Evolutionary conservation across 2,113 vertebrate genomes (phyloP).

Genomic region (Mohoua ochrocephala): DNA sequence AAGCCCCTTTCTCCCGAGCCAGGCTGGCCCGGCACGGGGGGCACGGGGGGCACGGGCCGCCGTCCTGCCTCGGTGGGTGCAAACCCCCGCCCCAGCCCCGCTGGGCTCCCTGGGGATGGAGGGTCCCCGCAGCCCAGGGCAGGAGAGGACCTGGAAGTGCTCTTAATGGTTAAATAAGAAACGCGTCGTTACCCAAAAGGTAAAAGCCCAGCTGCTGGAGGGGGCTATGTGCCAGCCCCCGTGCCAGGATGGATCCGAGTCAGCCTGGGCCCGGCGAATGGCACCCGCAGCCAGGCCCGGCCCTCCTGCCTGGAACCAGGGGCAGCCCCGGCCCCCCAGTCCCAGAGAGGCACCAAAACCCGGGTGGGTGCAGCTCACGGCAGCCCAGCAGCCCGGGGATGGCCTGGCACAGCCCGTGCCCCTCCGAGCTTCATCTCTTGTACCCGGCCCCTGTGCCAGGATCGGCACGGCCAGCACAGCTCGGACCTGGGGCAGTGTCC

Average conservation of each 20-base stretch:
- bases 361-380: rapidly evolving
- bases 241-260: rapidly evolving
- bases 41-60: neutral
- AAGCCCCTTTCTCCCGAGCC: conserved; percentile 90
- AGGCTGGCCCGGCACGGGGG: neutral
- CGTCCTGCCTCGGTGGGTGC: neutral
- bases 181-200: neutral
- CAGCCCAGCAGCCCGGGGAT: neutral
- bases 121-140: neutral
- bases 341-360: neutral
- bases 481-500: rapidly evolving
- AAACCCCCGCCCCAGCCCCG: neutral
- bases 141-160: neutral
- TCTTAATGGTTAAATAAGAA: conserved; percentile 30
- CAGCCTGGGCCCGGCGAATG: neutral
- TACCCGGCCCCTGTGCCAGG: rapidly evolving
- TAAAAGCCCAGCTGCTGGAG: neutral
- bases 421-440: rapidly evolving
- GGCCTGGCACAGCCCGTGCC: neutral
- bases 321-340: neutral
- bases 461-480: rapidly evolving
- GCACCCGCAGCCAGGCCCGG: neutral
- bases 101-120: neutral
- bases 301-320: neutral
- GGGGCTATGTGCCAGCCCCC: neutral